Base-by-base conservation (phyloP, 2,888 invertebrate species). In the Aleiodes testaceus region DNA sequence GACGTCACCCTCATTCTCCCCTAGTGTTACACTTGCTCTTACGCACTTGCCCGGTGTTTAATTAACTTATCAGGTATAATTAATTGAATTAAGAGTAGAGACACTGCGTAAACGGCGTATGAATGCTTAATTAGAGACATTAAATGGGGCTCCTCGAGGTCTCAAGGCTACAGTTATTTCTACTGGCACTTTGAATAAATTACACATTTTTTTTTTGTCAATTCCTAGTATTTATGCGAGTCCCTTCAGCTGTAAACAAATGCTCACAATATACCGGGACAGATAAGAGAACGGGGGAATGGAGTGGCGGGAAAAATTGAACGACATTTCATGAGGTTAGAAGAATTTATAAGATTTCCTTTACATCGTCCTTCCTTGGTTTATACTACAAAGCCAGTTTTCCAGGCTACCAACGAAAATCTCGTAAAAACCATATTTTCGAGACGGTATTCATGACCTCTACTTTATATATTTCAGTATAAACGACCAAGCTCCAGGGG, bases 1-100 rank as follows among this genome's bases (percentile, higher is more conserved):
- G 53, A 49, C 52, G 42, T 65, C 16, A 20, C 36, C 36, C 36
- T 36, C 36, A 36, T 36, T 36, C 26, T 26, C 26, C 36, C 50
- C 44, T 68, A 59, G 67, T 61, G 65, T 53, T 61, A 47, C 66
- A 68, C 71, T 71, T 73, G 64, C 69, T 68, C 68, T 53, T 66
- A 71, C 69, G 63, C 71, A 45, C 66, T 75, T 67, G 30, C 44
- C 44, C n/a, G 22, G 42, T 18, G 53, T 53, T 73, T 72, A 74
- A 69, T 72, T 30, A 61, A 55, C 68, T 67, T 22, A 70, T 70
- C 67, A 44, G 36, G 50, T 50, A 30, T 26, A 49, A 44, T 68
- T 49, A 72, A 68, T 68, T 20, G 9, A 70, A 72, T 36, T 7
- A 70, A 59, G 66, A 11, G 5, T 12, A 69, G 16, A 72, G 72